Evolutionary conservation across 2,888 invertebrate species (phyloP), one percentile per base, ranked within the genome.

Genomic region (Smittia aterrima): DNA sequence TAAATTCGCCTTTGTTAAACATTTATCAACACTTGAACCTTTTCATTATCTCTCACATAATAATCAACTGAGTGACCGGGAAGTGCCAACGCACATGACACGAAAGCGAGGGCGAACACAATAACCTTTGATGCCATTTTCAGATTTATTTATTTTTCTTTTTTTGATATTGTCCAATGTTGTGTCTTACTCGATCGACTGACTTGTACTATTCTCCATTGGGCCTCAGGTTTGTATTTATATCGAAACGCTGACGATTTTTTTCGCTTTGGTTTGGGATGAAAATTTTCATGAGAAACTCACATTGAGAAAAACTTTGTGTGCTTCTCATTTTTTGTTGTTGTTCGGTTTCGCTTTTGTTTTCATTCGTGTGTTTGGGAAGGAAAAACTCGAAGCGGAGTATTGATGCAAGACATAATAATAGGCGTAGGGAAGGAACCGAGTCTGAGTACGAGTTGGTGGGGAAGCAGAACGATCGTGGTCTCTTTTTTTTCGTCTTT

Each of bases 61-160:
- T 72, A 62, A 40, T 72, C 72, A 2, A 58, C 18, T 58, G 58
- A 58, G 38, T 72, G 32, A 18, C 72, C 72, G 54, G 72, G 72
- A 16, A 22, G 13, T 4, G 62, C 62, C 40, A 62, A 6, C 0
- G 20, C 72, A 40, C 62, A 40, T 40, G 72, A 62, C 13, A 62
- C 32, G n/a, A n/a, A 27, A 62, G 62, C 58, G 3, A 72, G 53
- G 25, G 58, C 70, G 16, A 70, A 54, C 22, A 70, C n/a, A 25
- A 70, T 18, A 6, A 70, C 16, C 41, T 70, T 70, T 27, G 32
- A 16, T 54, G 70, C 54, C 70, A 70, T 70, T 32, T 32, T 32
- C n/a, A n/a, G n/a, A n/a, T n/a, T n/a, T 32, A 3, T 3, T 47
- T 47, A 47, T 54, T 53, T 70, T 3, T 11, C 24, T 18, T 16